Percentiles rank a stretch among this genome's conserved stretches.
Evolutionary conservation across 2,113 vertebrate species (phyloP).

Genomic region (Petroica traversi): DNA sequence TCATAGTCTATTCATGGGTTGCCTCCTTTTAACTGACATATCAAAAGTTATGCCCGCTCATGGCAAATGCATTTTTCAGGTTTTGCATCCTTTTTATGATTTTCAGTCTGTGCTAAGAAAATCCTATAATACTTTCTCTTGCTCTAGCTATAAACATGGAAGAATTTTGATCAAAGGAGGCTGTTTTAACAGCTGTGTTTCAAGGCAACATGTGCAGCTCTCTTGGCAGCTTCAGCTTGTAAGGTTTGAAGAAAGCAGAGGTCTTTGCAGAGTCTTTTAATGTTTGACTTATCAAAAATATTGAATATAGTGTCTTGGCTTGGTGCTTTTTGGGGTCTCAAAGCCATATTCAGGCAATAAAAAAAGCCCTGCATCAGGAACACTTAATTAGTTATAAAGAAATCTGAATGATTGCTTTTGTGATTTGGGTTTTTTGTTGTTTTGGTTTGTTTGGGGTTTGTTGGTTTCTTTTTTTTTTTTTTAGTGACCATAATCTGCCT

Average conservation of each 20-base stretch:
- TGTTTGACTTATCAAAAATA: slow-evolving; percentile 18
- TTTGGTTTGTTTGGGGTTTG: neutral
- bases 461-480: neutral
- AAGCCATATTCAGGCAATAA: neutral
- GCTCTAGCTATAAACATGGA: slow-evolving; percentile 8
- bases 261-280: neutral
- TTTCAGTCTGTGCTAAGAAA: neutral
- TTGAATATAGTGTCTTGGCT: neutral
- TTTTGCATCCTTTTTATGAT: slow-evolving; percentile 27
- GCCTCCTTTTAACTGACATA: slow-evolving; percentile 48
- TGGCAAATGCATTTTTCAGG: slow-evolving; percentile 17
- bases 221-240: neutral
- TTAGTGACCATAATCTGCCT: neutral
- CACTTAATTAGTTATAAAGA: neutral
- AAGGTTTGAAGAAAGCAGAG: neutral
- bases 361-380: neutral
- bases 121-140: slow-evolving; percentile 21
- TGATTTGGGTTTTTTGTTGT: neutral
- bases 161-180: slow-evolving; percentile 27
- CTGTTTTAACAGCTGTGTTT: slow-evolving; percentile 54
- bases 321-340: neutral
- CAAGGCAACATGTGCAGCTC: neutral
- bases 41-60: slow-evolving; percentile 53
- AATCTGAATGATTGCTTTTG: neutral
- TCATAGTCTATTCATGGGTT: slow-evolving; percentile 42